Evolutionary conservation across 2,113 vertebrate species (phyloP), one percentile per base, ranked within the genome.

Genomic region (Serilophus lunatus): DNA sequence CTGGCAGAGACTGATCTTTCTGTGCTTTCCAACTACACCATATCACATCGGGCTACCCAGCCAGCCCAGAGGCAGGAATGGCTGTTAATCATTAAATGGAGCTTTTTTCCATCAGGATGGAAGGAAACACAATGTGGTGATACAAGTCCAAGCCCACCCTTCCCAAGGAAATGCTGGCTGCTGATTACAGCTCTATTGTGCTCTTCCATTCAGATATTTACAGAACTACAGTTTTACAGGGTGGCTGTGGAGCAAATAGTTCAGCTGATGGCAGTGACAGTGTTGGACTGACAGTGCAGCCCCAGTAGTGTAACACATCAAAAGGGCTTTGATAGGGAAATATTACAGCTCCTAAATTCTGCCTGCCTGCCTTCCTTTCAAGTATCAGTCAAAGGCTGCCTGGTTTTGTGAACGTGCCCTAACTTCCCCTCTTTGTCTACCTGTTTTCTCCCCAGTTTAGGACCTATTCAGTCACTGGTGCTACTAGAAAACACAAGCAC

Each of bases 241-340:
- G 9, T 18, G 35, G 50, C 68, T 81, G 33, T 7, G 59, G 23
- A 36, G 53, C 13, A 24, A 47, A 47, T 59, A 10, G n/a, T 9
- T 45, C 53, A 31, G n/a, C 54, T 28, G 74, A n/a, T 22, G 31
- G 25, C 51, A 69, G 57, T 42, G 31, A 47, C 40, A 66, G 61
- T 0, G 3, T 6, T 35, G 40, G 44, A 40, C 42, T 31, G 61
- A 29, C 54, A 38, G 47, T n/a, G n/a, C 82, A 82, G 33, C 14
- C 18, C 16, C 0, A 5, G 16, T 3, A 26, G 36, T 1, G 7
- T 2, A 53, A 25, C 5, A 4, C 8, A 42, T 13, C 20, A 5
- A 17, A n/a, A 42, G 22, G 7, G 33, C 47, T 78, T 19, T 24
- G 14, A 33, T 10, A 12, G 35, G 45, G 9, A 40, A 26, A 18